Evolutionary conservation across 2,113 vertebrate genomes (phyloP).

Genomic region (Chionodraco myersi): DNA sequence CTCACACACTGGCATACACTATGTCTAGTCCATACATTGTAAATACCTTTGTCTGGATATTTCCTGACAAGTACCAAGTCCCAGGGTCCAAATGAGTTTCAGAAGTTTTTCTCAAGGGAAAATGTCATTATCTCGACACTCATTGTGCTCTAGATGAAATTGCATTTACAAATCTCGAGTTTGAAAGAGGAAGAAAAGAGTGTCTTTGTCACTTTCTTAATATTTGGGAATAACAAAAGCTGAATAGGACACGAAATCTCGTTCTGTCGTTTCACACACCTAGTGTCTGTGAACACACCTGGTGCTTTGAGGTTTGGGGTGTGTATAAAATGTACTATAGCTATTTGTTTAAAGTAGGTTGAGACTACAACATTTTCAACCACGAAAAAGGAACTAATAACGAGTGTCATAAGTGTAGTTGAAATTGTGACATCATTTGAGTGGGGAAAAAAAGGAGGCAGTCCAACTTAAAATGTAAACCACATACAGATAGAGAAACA

Average conservation of each 20-base stretch:
- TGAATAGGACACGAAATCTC: neutral
- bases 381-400: too few relatives aligned
- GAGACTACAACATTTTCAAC: too few relatives aligned
- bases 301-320: too few relatives aligned
- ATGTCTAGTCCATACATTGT: neutral
- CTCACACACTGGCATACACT: conserved; percentile 2
- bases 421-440: too few relatives aligned
- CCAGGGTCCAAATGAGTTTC: neutral
- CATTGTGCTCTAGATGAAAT: neutral
- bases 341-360: too few relatives aligned
- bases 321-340: too few relatives aligned
- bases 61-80: neutral
- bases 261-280: neutral
- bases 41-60: conserved; percentile 5
- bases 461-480: too few relatives aligned
- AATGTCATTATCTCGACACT: neutral
- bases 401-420: too few relatives aligned
- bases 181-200: neutral
- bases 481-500: neutral
- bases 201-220: neutral
- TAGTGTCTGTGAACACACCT: too few relatives aligned
- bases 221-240: neutral
- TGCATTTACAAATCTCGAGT: neutral
- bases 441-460: too few relatives aligned
- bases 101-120: neutral